Evolutionary conservation across 2,888 invertebrate species (phyloP), one percentile per base, ranked within the genome.

Genomic region (Erynnis tages): DNA sequence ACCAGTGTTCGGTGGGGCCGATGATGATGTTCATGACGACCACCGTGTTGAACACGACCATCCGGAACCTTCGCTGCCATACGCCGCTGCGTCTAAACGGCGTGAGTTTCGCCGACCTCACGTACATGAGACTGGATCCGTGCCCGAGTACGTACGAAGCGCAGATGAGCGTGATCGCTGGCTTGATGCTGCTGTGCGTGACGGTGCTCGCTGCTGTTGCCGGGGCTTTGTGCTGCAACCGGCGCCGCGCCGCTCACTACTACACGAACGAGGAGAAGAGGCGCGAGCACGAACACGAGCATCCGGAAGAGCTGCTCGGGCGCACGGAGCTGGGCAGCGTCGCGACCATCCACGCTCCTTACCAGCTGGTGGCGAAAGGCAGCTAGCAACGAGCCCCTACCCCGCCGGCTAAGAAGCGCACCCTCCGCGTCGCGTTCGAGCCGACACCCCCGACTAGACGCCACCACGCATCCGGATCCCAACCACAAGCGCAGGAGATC

Each of bases 181-280:
- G 67, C 69, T 81, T 66, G 69, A 92, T 70, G 69, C 56, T 90
- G 45, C 57, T 89, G 10, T 73, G 81, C 13, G 76, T 86, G 8
- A 80, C 86, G 0, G 72, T 87, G 25, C 54, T 88, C 19, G 80
- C 92, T 1, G 92, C 92, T 0, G 89, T 91, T 27, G 87, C 92
- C 1, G 90, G 90, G 0, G 91, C 91, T 1, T 82, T 94, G 45
- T 91, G 92, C 63, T 94, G 93, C 65, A 93, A 94, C 62, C 91
- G 93, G 34, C 92, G 93, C 53, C 91, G 93, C 59, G 93, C 93
- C 2, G 93, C 93, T 2, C 92, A 92, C 38, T 96, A 96, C 79
- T 95, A 95, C 74, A 96, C 95, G 6, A 92, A 95, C 70, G 95
- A 95, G 76, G 95, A 94, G 71, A 93, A 93, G 59, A 71, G 84